Conservation (phyloP, 2,888 invertebrate species). For the Aquatica leii region DNA sequence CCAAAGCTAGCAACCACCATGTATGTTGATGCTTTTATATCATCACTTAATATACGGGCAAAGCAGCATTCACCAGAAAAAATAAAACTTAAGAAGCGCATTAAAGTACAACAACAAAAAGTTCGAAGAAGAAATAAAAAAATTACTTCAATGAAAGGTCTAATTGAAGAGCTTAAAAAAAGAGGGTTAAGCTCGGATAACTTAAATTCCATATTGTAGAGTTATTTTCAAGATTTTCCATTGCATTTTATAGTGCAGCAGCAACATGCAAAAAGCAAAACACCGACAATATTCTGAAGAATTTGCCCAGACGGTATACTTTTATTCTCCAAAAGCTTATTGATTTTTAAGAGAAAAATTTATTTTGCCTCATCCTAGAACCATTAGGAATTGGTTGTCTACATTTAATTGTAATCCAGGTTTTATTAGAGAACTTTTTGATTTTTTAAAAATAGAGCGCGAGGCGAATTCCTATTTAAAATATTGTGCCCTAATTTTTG, state of each 20-base stretch:
- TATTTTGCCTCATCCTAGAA: neutral
- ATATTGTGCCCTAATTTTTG: neutral
- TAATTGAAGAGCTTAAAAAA: too few relatives aligned
- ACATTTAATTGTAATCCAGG: slow-evolving; percentile 18
- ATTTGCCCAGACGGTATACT: neutral
- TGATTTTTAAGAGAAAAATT: neutral
- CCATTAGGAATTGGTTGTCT: slow-evolving; percentile 21
- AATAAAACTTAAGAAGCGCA: neutral
- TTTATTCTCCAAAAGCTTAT: slow-evolving; percentile 4
- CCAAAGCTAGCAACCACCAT: neutral
- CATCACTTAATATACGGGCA: too few relatives aligned
- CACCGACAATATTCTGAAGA: neutral
- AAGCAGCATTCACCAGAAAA: neutral
- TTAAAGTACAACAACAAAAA: slow-evolving; percentile 22
- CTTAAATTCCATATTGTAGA: too few relatives aligned
- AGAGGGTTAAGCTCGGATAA: slow-evolving; percentile 12
- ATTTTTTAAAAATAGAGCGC: slow-evolving; percentile 17
- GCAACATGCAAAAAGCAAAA: neutral
- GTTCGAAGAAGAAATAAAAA: slow-evolving; percentile 19
- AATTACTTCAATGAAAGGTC: too few relatives aligned
- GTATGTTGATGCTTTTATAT: too few relatives aligned
- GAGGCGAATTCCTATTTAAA: neutral
- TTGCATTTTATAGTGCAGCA: too few relatives aligned
- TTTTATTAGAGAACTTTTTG: slow-evolving; percentile 16
- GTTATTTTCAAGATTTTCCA: too few relatives aligned